Evolutionary conservation across 2,888 invertebrate species (phyloP).

Genomic region (Nasonovia ribisnigri): DNA sequence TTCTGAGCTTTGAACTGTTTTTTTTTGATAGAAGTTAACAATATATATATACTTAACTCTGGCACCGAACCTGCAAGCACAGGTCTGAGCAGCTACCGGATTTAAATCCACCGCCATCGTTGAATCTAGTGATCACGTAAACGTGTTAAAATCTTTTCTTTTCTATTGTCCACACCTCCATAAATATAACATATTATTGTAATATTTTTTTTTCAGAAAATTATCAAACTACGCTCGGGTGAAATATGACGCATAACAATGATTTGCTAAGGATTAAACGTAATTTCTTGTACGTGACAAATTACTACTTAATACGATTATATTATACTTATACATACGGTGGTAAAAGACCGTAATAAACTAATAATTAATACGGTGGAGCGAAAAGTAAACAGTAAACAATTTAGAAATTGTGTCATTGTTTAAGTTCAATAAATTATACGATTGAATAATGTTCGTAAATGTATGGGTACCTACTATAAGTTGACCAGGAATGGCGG

Average conservation of each 20-base stretch:
- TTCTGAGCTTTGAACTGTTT: not conserved
- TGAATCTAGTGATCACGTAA: not conserved
- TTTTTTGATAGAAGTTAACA: not conserved
- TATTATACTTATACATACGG: not conserved
- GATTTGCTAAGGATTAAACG: not conserved
- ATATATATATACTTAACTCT: not conserved
- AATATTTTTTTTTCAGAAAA: not conserved
- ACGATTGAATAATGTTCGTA: too few species aligned
- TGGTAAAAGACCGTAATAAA: not conserved
- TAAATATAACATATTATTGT: not conserved
- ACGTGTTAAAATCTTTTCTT: not conserved
- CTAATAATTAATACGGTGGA: not conserved
- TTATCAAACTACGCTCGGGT: not conserved
- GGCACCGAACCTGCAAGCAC: not conserved
- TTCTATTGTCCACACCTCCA: not conserved
- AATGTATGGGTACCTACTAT: too few species aligned
- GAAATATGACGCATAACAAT: not conserved
- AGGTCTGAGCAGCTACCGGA: not conserved
- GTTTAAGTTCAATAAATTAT: not conserved
- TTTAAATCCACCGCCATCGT: not conserved
- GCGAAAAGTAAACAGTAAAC: not conserved
- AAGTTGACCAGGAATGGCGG: too few species aligned
- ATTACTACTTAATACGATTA: not conserved
- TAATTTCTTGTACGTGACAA: not conserved
- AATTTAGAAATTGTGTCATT: not conserved